Evolutionary conservation across 2,888 invertebrate species (phyloP), one percentile per base, ranked within the genome.

Genomic region (Conistra vaccinii): DNA sequence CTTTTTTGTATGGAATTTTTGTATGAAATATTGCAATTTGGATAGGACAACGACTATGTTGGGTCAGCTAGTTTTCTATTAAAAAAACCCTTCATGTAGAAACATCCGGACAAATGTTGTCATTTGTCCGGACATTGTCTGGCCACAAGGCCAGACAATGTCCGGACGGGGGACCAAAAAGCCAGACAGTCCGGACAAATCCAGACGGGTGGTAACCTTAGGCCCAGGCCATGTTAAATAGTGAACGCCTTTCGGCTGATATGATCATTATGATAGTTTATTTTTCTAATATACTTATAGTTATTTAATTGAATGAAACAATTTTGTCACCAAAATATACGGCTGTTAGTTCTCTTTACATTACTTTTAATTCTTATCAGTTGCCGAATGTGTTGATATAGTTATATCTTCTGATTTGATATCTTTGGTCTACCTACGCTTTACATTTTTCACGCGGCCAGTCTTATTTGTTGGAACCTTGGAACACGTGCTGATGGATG

Each of bases 371-470:
- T 51, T 75, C 57, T 77, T 77, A 77, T 77, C 77, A 63, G 51
- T 63, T 35, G 62, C 73, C 69, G 48, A 78, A 32, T 48, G 63
- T 39, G 69, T 67, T 83, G 78, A 83, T 82, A 65, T 45, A 53
- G 12, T 60, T 76, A 57, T 76, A 77, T 82, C 78, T 62, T 45
- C 48, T 68, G 68, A 82, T 67, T 69, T 62, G 68, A 35, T 78
- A 78, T 82, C 62, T 68, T 77, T 57, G 32, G 42, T 74, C 12
- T 20, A 62, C 20, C 35, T 82, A 78, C 62, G 17, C 42, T 55
- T 42, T 29, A 63, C 10, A 42, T 42, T 81, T 35, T 74, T 58
- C 51, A 75, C 57, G 42, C 42, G 26, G 26, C 55, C 32, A 14
- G n/a, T 75, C 51, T 58, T 35, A 80, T 80, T 80, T 80, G 42